phyloP scores from a whole-genome alignment of 92 coral and sea anemone species.

The Epizoanthus stellaris region DNA sequence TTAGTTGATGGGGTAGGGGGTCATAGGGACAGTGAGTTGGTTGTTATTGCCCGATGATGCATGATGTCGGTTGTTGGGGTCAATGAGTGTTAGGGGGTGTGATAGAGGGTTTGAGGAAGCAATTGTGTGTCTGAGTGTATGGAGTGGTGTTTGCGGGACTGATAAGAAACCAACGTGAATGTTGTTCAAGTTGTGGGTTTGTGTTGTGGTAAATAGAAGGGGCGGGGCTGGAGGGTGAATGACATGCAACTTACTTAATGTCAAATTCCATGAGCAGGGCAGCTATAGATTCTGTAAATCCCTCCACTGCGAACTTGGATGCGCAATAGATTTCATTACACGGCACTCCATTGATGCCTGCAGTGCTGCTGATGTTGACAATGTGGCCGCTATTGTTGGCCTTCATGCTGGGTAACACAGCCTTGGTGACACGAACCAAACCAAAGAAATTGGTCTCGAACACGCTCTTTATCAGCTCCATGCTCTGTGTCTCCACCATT shows the following conservation, averaged over 20 bases:
- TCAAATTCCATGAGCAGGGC: conserved; percentile 72
- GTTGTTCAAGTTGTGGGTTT: too few species aligned
- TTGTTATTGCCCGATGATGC: too few species aligned
- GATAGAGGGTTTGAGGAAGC: too few species aligned
- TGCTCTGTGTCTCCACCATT: conserved; percentile 67
- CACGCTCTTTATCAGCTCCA: conserved; percentile 60
- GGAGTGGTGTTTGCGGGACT: too few species aligned
- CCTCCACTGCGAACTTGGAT: conserved; percentile 89
- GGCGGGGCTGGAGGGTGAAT: too few species aligned
- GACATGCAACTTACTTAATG: conserved; percentile 54
- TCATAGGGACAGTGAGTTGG: too few species aligned
- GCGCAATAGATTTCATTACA: conserved; percentile 74
- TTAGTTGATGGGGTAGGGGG: too few species aligned
- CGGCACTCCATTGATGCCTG: conserved; percentile 73
- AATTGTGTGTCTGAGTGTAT: too few species aligned
- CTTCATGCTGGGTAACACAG: conserved; percentile 88
- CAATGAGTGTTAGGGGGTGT: too few species aligned
- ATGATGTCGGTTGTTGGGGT: too few species aligned
- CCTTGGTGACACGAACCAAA: conserved; percentile 76
- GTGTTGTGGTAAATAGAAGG: too few species aligned
- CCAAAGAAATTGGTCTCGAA: conserved; percentile 90
- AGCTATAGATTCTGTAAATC: conserved; percentile 81
- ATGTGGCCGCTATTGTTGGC: conserved; percentile 77
- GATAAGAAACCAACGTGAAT: too few species aligned
- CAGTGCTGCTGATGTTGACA: conserved; percentile 74